These are phyloP conservation scores for Calliopum simillimum DNA, from an alignment of 2,888 invertebrate species.

Conservation along the genomic window DNA sequence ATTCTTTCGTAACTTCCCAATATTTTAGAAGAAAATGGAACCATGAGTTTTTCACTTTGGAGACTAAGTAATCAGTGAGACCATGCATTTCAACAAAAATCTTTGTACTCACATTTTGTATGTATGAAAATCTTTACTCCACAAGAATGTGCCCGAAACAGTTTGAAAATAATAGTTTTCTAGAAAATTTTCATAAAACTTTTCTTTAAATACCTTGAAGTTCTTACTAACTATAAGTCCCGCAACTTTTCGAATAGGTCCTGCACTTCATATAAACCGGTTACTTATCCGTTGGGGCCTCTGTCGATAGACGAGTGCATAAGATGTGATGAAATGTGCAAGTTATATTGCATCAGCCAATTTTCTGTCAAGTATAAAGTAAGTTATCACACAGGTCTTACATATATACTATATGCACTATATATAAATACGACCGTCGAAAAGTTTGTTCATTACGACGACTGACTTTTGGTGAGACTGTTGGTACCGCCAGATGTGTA, in stretches of 20 bases:
- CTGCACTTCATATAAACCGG: neutral
- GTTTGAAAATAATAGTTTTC: too few species aligned
- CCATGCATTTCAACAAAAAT: too few species aligned
- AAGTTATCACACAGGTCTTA: neutral
- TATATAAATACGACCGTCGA: neutral
- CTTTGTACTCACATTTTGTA: too few species aligned
- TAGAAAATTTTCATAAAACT: too few species aligned
- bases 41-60: too few species aligned
- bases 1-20: too few species aligned
- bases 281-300: constrained; percentile 5
- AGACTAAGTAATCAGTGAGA: too few species aligned
- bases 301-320: constrained; percentile 4
- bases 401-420: too few species aligned
- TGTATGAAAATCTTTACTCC: too few species aligned
- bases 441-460: neutral
- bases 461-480: neutral
- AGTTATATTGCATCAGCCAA: constrained; percentile 65
- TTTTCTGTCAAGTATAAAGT: constrained; percentile 41
- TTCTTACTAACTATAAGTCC: neutral
- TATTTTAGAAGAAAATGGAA: too few species aligned
- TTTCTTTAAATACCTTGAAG: too few species aligned
- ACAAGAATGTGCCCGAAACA: too few species aligned
- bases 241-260: neutral
- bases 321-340: constrained; percentile 59
- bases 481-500: neutral